Conservation (phyloP, 2,113 vertebrate genomes). For the Desmodus rotundus region DNA sequence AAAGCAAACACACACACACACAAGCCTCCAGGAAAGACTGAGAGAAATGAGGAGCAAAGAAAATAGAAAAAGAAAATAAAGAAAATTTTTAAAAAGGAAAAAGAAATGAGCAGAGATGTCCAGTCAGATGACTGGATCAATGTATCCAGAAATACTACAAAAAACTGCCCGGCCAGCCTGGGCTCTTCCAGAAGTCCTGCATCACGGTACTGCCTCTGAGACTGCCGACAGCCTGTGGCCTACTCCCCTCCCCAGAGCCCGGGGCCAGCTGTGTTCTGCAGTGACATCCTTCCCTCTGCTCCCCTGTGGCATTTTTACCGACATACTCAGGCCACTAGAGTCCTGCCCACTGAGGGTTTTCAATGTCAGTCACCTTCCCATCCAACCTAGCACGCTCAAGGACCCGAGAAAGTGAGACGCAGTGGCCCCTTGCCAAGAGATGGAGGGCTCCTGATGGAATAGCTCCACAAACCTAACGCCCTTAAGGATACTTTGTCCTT, state of each 20-base stretch:
- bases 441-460: neutral
- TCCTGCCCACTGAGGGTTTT: neutral
- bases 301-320: neutral
- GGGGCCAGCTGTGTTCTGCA: neutral
- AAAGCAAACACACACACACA: neutral
- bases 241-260: neutral
- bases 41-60: neutral
- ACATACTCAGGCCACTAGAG: slow-evolving; percentile 45
- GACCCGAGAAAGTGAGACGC: neutral
- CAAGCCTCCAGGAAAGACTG: neutral
- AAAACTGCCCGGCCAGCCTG: neutral
- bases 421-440: neutral
- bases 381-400: neutral
- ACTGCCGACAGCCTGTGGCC: neutral
- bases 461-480: neutral
- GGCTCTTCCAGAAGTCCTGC: neutral
- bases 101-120: neutral
- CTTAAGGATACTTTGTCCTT: neutral
- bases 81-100: neutral
- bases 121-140: neutral
- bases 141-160: neutral
- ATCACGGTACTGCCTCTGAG: neutral
- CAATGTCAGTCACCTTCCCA: neutral
- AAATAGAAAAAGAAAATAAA: neutral
- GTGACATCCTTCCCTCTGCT: neutral